Evolutionary conservation across 2,797 vertebrate species (phyloP), one percentile per base, ranked within the genome.

Genomic region (Emys orbicularis): DNA sequence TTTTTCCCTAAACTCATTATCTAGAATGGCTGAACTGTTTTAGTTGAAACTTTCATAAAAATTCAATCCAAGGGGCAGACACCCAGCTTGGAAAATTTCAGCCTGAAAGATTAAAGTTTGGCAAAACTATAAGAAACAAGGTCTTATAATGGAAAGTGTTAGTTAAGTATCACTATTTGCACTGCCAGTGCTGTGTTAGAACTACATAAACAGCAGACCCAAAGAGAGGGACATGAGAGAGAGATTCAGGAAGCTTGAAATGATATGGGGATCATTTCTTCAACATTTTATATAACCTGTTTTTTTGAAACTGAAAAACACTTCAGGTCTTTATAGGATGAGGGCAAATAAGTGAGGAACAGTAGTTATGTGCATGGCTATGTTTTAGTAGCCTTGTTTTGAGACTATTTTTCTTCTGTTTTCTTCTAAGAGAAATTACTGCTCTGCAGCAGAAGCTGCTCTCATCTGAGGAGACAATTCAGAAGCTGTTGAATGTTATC

Each of bases 401-500:
- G 44, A 65, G 77, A 49, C 15, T 81, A 25, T 57, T 41, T 12
- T 34, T 84, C 53, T 44, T 85, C 12, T 86, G 49, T 84, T 34
- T 41, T 85, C 84, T 44, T n/a, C 52, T 83, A 72, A 99, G 98
- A 76, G 98, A 98, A 92, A 98, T 98, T 19, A 96, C 95, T 8
- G 92, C 97, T 56, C 96, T 98, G 53, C 98, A 97, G 76, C 98
- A 98, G 90, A 98, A 98, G 92, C 97, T 99, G 37, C 97, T 96
- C 86, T 97, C 98, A 27, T 98, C 98, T 0, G 98, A 99, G 93
- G 98, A 98, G 31, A 94, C 97, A 1, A 95, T 98, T 50, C 98
- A 97, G 90, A 98, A 96, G 88, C 97, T 98, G 37, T 96, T 98
- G 92, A 97, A 94, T 4, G 89, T 97, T 4, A 92, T 98, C 81